phyloP scores from a whole-genome alignment of 1,140 invertebrate genomes.

The Ostrea denselamellosa region DNA sequence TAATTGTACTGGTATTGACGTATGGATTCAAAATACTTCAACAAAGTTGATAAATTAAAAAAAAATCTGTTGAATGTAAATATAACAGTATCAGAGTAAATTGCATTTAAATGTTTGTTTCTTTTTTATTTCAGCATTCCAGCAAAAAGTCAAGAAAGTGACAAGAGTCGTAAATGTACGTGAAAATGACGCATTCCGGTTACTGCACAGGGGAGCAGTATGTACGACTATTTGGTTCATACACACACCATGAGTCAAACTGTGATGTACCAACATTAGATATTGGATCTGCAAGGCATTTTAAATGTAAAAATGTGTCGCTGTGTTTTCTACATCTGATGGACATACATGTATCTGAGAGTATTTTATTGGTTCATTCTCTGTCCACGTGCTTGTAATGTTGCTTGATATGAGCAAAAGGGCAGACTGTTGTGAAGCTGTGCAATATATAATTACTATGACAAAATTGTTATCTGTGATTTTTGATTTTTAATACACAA shows the following conservation, averaged over 20 bases:
- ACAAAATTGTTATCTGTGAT: constrained; percentile 17
- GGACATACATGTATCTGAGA: not conserved
- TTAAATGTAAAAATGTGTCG: not conserved
- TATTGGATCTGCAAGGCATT: not conserved
- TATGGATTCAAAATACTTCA: too few species aligned
- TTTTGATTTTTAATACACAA: constrained; percentile 4
- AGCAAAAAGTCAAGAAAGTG: constrained; percentile 20
- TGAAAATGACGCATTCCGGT: not conserved
- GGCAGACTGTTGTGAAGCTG: not conserved
- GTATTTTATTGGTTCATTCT: not conserved
- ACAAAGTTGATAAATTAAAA: too few species aligned
- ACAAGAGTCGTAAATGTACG: not conserved
- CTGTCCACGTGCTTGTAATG: not conserved
- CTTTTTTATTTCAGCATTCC: not conserved
- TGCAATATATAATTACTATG: constrained; percentile 30
- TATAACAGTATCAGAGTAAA: too few species aligned
- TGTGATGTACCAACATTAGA: not conserved
- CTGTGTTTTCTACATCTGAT: not conserved
- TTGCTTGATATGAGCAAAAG: not conserved
- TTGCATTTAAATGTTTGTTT: not conserved
- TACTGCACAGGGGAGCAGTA: not conserved
- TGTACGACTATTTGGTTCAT: not conserved
- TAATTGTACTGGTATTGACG: too few species aligned
- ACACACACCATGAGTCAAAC: not conserved
- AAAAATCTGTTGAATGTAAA: too few species aligned